Conservation (phyloP, 1,140 invertebrate species). For the Araneus ventricosus region DNA sequence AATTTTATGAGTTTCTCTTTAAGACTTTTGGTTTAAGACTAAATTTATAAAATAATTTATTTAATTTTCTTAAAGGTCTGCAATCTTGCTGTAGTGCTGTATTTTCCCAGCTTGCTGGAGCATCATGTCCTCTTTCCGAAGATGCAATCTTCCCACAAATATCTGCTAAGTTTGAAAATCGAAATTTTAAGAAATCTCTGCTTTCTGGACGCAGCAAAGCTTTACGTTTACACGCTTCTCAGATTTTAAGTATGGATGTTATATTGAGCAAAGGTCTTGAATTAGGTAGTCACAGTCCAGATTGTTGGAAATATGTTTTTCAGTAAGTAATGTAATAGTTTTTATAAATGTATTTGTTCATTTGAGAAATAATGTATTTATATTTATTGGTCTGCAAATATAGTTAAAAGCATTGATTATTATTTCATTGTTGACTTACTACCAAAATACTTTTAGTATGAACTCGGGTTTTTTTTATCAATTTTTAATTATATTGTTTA, state of each 20-base stretch:
- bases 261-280: slow-evolving; percentile 90
- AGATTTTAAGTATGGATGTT: slow-evolving; percentile 94
- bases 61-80: slow-evolving; percentile 82
- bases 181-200: slow-evolving; percentile 72
- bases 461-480: no score
- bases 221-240: slow-evolving; percentile 85
- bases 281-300: slow-evolving; percentile 92
- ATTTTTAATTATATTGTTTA: no score
- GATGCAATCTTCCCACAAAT: slow-evolving; percentile 76
- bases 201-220: slow-evolving; percentile 61
- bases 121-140: slow-evolving; percentile 85
- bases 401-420: neutral
- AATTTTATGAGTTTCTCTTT: neutral
- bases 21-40: no score
- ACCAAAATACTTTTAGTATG: no score
- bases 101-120: slow-evolving; percentile 84
- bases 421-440: neutral
- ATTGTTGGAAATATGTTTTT: slow-evolving; percentile 96
- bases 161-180: slow-evolving; percentile 57
- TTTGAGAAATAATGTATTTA: no score
- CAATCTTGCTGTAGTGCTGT: slow-evolving; percentile 92
- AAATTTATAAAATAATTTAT: neutral
- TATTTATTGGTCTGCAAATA: neutral
- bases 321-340: slow-evolving; percentile 81
- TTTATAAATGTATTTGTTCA: neutral